Base-by-base conservation (phyloP, 1,140 invertebrate species). In the Euura saliciscinereae region DNA sequence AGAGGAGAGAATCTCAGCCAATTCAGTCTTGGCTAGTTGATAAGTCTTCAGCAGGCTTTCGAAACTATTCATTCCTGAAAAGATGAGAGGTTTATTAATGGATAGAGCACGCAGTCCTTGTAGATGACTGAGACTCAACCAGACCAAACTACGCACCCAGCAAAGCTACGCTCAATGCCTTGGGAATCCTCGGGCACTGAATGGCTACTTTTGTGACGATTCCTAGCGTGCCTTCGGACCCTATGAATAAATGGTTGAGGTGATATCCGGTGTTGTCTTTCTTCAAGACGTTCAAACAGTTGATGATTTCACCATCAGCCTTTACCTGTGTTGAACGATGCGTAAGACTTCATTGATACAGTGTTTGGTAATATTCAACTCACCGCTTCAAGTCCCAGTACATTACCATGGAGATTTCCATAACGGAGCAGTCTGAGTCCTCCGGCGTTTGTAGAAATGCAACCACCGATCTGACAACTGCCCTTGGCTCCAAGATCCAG, bases 241-340 rank as follows among this genome's bases (percentile, higher is more conserved):
- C 98, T 79, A 99, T 97, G 82, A 99, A 99, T 67, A 99, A 84
- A 84, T 99, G 97, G 82, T 99, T 98, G 72, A 99, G 86, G 83
- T 99, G 96, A 85, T 98, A 98, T 1, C 97, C 98, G 0, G 98
- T 99, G 81, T 99, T 99, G 82, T 99, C 97, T 86, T 99, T 99
- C 82, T 97, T 95, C 74, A 99, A 87, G 2, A 92, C 90, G 74
- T 92, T 94, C 79, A 99, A 88, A 75, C 94, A 93, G 82, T 99
- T 93, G 8, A 99, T 82, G 1, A 99, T 87, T 70, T 94, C 90
- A 0, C 98, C 97, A 88, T 96, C 92, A 3, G 98, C 94, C 85
- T 96, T 90, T 2, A 99, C 97, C 92, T 96, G 28, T 28, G 79
- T 73, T 59, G 71, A 71, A 71, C 5, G 46, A 42, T 11, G 45